A percentile compares a stretch with the other conserved stretches of the same genome.
Evolutionary conservation across 2,888 invertebrate species (phyloP).

Genomic region (Corbicula japonica): DNA sequence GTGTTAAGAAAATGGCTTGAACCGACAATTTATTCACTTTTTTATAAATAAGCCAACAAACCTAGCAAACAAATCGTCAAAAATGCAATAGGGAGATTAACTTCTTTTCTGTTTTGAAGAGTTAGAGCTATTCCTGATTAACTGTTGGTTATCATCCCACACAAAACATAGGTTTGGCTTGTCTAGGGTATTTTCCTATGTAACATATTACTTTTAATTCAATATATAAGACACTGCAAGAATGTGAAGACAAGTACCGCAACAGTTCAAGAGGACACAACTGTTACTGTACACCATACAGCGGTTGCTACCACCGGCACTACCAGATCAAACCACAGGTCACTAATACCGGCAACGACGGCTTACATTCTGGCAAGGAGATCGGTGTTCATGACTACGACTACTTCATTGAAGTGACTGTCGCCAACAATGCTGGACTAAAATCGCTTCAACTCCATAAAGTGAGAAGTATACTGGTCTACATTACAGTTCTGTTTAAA

Average conservation of each 20-base stretch:
- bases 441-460: constrained; percentile 52
- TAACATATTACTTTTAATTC: neutral
- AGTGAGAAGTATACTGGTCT: neutral
- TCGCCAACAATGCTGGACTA: constrained; percentile 68
- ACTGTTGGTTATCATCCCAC: too few relatives aligned
- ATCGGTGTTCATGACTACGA: constrained; percentile 72
- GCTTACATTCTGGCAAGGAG: constrained; percentile 53
- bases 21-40: too few relatives aligned
- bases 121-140: too few relatives aligned
- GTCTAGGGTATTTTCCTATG: too few relatives aligned
- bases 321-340: constrained; percentile 65
- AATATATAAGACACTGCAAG: constrained; percentile 44
- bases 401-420: constrained; percentile 73
- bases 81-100: too few relatives aligned
- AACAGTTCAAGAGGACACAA: constrained; percentile 59
- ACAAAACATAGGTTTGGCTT: too few relatives aligned
- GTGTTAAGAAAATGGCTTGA: too few relatives aligned
- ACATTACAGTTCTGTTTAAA: neutral
- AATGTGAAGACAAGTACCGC: constrained; percentile 57
- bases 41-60: too few relatives aligned
- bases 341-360: constrained; percentile 37
- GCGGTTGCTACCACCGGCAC: constrained; percentile 71
- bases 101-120: too few relatives aligned
- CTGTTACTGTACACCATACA: constrained; percentile 73
- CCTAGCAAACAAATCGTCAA: too few relatives aligned